Conservation (phyloP, 2,888 invertebrate species). For the Entomobrya multifasciata region DNA sequence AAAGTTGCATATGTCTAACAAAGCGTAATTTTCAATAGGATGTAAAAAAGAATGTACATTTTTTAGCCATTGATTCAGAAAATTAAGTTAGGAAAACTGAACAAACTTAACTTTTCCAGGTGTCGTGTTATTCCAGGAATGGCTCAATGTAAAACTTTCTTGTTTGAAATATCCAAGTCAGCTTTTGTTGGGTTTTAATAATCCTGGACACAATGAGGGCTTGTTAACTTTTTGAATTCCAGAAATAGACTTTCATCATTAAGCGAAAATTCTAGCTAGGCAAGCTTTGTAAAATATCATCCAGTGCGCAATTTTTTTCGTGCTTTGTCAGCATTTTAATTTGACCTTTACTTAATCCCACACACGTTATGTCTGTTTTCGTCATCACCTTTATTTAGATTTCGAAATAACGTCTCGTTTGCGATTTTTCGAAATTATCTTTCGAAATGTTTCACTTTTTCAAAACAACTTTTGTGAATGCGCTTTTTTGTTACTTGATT, state of each 20-base stretch:
- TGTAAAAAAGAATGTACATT: background rate
- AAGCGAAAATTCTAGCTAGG: too few species aligned
- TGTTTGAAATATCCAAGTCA: background rate
- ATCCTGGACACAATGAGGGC: background rate
- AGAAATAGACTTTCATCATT: too few species aligned
- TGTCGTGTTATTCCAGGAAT: slow-evolving; percentile 1
- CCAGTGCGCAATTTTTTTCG: background rate
- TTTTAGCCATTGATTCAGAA: background rate
- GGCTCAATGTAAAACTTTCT: background rate
- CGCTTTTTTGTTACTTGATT: too few species aligned
- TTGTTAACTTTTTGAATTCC: background rate
- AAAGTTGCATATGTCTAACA: background rate
- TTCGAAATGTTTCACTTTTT: too few species aligned
- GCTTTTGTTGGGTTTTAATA: background rate
- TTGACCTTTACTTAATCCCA: too few species aligned
- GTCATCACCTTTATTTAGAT: too few species aligned
- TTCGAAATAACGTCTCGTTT: too few species aligned
- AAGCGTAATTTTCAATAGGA: background rate
- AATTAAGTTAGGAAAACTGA: background rate
- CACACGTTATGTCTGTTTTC: too few species aligned
- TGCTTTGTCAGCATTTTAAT: background rate
- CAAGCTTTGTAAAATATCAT: too few species aligned
- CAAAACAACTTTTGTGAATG: too few species aligned
- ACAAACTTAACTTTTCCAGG: background rate
- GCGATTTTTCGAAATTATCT: too few species aligned